Evolutionary conservation across 2,113 vertebrate species (phyloP).

Genomic region (Muntiacus muntjak): DNA sequence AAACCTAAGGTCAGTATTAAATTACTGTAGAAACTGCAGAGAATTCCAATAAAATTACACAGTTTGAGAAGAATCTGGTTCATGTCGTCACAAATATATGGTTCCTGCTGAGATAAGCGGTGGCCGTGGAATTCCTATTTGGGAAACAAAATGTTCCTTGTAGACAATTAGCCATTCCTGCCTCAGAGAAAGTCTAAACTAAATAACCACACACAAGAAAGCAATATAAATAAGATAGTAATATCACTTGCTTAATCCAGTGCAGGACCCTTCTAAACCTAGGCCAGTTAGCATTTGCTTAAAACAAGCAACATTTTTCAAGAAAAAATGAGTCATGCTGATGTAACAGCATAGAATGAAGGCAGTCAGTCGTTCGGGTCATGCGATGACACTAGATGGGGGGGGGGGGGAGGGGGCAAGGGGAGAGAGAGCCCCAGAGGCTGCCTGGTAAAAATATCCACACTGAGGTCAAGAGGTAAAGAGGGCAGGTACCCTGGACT

Average conservation of each 20-base stretch:
- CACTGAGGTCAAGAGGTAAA: background rate
- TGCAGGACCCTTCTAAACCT: background rate
- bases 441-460: background rate
- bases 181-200: conserved; percentile 24
- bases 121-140: background rate
- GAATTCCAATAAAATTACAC: conserved; percentile 50
- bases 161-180: background rate
- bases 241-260: background rate
- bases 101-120: conserved; percentile 9
- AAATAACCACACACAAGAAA: background rate
- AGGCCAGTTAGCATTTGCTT: background rate
- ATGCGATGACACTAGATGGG: background rate
- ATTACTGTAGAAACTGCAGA: background rate
- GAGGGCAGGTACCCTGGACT: too few species aligned
- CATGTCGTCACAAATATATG: background rate
- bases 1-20: background rate
- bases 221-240: conserved; percentile 20
- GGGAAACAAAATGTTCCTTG: conserved; percentile 45
- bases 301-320: conserved; percentile 21
- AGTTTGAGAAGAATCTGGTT: background rate
- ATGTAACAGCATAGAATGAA: background rate
- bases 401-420: too few species aligned
- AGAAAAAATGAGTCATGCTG: conserved; percentile 33
- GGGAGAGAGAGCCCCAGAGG: background rate
- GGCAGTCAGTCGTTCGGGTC: background rate